Conservation (phyloP, 2,888 invertebrate genomes). For the Choreutis nemorana region DNA sequence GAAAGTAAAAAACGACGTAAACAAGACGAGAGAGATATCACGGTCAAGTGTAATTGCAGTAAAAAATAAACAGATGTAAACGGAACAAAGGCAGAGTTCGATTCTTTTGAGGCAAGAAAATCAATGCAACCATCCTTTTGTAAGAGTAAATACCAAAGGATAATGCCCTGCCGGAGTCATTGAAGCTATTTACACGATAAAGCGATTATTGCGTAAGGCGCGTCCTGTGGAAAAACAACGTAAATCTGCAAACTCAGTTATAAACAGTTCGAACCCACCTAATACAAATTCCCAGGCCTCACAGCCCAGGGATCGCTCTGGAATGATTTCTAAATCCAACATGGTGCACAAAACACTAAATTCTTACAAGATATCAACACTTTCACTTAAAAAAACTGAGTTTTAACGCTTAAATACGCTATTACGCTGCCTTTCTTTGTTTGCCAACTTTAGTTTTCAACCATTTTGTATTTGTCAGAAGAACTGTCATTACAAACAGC, state of each 20-base stretch:
- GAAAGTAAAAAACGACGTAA: slow-evolving; percentile 8
- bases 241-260: slow-evolving; percentile 60
- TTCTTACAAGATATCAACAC: slow-evolving; percentile 78
- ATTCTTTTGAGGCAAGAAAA: slow-evolving; percentile 40
- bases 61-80: slow-evolving; percentile 39
- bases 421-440: slow-evolving; percentile 65
- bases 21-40: slow-evolving; percentile 28
- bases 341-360: slow-evolving; percentile 75
- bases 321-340: slow-evolving; percentile 96
- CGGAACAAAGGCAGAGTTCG: slow-evolving; percentile 45
- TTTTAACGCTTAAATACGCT: slow-evolving; percentile 45
- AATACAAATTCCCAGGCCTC: slow-evolving; percentile 98
- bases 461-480: slow-evolving; percentile 68
- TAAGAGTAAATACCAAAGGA: too few species aligned
- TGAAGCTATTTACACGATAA: too few species aligned
- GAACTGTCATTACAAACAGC: slow-evolving; percentile 68
- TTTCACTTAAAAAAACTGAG: slow-evolving; percentile 50
- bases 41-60: slow-evolving; percentile 56
- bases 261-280: slow-evolving; percentile 73
- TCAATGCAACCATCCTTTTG: slow-evolving; percentile 46
- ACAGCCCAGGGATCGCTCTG: slow-evolving; percentile 94
- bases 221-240: slow-evolving; percentile 53
- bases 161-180: too few species aligned
- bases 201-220: slow-evolving; percentile 54
- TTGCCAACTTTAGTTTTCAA: slow-evolving; percentile 67